Evolutionary conservation across 2,888 invertebrate species (phyloP).

Genomic region (Meiosimyza decipiens): DNA sequence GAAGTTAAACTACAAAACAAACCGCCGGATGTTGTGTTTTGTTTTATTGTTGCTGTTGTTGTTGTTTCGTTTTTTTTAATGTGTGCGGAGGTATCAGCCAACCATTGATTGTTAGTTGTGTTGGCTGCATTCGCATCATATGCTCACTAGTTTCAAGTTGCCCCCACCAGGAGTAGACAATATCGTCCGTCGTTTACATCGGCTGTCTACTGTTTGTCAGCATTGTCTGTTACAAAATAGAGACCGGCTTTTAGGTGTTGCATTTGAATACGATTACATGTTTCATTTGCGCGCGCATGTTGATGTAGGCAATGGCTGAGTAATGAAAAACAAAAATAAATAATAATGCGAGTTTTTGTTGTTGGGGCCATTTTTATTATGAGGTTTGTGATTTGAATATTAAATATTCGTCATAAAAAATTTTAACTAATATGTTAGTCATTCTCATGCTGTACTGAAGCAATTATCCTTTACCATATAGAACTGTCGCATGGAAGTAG

Average conservation of each 20-base stretch:
- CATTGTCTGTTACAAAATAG: neutral
- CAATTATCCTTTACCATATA: no score
- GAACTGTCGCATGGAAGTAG: no score
- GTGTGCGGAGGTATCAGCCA: constrained; percentile 3
- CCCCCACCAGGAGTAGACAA: constrained; percentile 1
- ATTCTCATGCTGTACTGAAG: no score
- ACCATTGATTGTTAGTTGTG: neutral
- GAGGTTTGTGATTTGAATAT: no score
- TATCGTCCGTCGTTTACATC: neutral
- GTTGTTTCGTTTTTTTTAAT: constrained; percentile 35
- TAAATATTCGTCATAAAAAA: no score
- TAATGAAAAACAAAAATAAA: no score
- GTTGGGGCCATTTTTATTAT: no score
- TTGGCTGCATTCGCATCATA: neutral
- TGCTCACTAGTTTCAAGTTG: neutral
- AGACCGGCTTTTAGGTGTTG: constrained; percentile 1
- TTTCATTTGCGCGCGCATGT: constrained; percentile 20
- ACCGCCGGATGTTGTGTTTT: constrained; percentile 34
- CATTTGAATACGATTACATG: neutral
- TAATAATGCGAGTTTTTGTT: no score
- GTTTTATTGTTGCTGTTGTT: constrained; percentile 28
- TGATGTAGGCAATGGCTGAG: constrained; percentile 1
- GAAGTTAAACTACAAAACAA: constrained; percentile 14
- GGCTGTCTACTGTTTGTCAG: neutral
- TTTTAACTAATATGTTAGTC: no score